Base-by-base conservation (phyloP, 2,797 vertebrate species). In the Notoglanidium macrostoma region DNA sequence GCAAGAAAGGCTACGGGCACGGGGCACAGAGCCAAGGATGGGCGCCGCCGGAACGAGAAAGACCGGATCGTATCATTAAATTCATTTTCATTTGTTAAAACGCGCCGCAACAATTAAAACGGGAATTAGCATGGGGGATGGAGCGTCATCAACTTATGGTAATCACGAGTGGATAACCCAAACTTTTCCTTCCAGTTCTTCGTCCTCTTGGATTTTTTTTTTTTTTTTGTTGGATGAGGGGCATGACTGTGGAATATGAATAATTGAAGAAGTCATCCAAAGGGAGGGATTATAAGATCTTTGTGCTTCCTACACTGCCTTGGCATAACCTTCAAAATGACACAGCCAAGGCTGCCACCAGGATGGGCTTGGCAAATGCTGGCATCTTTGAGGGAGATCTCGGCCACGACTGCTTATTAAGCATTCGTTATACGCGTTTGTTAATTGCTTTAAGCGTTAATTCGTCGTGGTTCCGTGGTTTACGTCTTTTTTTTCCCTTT, bases 231-330 rank as follows among this genome's bases (percentile, higher is more conserved):
- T 94, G 94, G 94, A 95, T 92, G 93, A 94, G 92, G 94, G 90
- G 93, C 94, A 95, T 91, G 93, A 92, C 95, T 94, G 93, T 94
- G 95, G 96, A 96, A 97, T 93, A 97, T 97, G 95, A 96, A 96
- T 95, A 95, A 97, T 97, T 96, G 94, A 95, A 95, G 96, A 97
- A 97, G 95, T 96, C 96, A 96, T 96, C 96, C 96, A 97, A 94
- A 94, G 95, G 94, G 94, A 96, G 94, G 95, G 95, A 96, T 96
- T 96, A 95, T 94, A 94, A 94, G 93, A 95, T 96, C 94, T 94
- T 95, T 95, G 93, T 95, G 94, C 93, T 94, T 94, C 92, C 95
- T 94, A 93, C 92, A 92, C 92, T 95, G 93, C 92, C 91, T 92
- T 95, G 95, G 93, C 93, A 94, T 93, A 89, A 94, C 93, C 89